phyloP scores from a whole-genome alignment of 1,140 invertebrate species.

The Brachionus paranguensis region DNA sequence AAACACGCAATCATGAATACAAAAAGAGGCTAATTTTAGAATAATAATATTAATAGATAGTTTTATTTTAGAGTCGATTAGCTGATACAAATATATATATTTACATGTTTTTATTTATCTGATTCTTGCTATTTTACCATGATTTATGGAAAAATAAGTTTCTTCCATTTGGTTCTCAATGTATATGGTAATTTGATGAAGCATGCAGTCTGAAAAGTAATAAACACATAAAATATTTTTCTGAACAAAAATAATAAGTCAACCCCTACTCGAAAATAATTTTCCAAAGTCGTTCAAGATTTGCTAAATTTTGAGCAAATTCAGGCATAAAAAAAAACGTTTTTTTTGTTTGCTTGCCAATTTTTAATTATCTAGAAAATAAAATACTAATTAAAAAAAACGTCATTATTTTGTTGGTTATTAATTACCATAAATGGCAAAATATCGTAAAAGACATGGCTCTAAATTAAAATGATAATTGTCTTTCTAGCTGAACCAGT shows the following conservation, averaged over 20 bases:
- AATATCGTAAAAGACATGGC: not conserved
- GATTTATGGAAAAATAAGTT: conserved; percentile 1
- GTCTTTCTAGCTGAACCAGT: not conserved
- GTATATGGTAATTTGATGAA: not conserved
- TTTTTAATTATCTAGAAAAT: not conserved
- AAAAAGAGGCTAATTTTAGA: not conserved
- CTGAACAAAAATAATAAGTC: not conserved
- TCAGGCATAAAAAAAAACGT: not conserved
- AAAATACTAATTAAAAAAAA: not conserved
- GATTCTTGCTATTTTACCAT: not conserved
- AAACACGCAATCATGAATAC: too few relatives aligned
- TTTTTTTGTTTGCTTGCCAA: not conserved
- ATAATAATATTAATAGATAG: not conserved
- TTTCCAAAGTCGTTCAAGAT: too few relatives aligned
- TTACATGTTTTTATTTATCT: not conserved
- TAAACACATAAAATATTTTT: not conserved
- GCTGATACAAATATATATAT: not conserved
- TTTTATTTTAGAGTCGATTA: not conserved
- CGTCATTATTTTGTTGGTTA: not conserved
- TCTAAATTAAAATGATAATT: not conserved
- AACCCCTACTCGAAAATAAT: too few relatives aligned
- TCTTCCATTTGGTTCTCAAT: not conserved
- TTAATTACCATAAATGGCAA: not conserved
- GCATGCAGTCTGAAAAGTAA: not conserved
- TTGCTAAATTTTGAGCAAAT: not conserved